These are phyloP conservation scores for Lathronympha strigana DNA, from an alignment of 2,888 invertebrate species.

Conservation along the genomic window DNA sequence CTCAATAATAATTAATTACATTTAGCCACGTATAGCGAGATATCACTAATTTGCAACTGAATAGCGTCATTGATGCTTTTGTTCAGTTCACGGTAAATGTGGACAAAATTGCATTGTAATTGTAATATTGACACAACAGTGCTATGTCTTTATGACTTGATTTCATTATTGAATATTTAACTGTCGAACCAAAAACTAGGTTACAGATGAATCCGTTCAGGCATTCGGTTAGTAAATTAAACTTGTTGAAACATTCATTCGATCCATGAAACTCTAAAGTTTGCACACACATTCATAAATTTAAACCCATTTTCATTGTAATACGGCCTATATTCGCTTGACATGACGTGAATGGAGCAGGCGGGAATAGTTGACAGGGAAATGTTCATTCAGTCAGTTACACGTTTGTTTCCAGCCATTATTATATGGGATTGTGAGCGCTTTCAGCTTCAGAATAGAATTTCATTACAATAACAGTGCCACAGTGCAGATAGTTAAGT, in stretches of 20 bases:
- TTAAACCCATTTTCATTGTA: neutral
- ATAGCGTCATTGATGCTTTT: slow-evolving; percentile 8
- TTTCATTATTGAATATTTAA: neutral
- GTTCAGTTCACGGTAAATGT: neutral
- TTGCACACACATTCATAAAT: slow-evolving; percentile 1
- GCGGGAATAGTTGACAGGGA: slow-evolving; percentile 28
- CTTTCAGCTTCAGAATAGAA: slow-evolving; percentile 37
- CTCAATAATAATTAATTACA: slow-evolving; percentile 17
- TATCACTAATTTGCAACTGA: slow-evolving; percentile 11
- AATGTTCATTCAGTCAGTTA: slow-evolving; percentile 34
- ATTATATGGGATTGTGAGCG: slow-evolving; percentile 25
- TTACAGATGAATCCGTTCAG: neutral
- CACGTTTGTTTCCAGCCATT: slow-evolving; percentile 28
- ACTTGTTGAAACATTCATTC: neutral
- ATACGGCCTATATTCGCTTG: slow-evolving; percentile 16
- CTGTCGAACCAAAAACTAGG: neutral
- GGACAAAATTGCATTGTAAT: too few species aligned
- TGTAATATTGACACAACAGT: too few species aligned
- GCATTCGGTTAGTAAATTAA: neutral
- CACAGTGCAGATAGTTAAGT: neutral
- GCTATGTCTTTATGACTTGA: neutral
- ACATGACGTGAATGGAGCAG: slow-evolving; percentile 23
- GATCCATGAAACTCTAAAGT: slow-evolving; percentile 2
- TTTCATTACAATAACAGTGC: slow-evolving; percentile 32
- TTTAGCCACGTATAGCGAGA: neutral